A percentile compares a stretch with the other conserved stretches of the same genome.
These are phyloP conservation scores for Aldabrachelys gigantea DNA, from an alignment of 2,113 vertebrate species.

Conservation along the genomic window DNA sequence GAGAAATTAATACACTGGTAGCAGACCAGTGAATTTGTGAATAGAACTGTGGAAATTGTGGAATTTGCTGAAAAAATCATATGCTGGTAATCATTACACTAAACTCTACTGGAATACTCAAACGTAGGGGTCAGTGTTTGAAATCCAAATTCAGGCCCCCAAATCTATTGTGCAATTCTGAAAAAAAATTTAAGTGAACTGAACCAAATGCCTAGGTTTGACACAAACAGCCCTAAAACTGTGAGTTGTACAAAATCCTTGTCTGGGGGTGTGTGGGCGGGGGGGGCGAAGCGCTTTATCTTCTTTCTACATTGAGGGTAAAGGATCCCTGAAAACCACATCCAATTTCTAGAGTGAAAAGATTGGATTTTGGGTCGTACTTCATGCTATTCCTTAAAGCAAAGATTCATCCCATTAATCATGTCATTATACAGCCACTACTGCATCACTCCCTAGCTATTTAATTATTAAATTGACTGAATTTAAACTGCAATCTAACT, in stretches of 20 bases:
- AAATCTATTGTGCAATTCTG: background rate
- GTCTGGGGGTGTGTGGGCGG: too few relatives aligned
- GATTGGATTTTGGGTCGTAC: background rate
- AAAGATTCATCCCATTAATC: background rate
- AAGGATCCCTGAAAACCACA: background rate
- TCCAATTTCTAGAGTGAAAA: background rate
- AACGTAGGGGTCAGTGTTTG: background rate
- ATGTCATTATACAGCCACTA: background rate
- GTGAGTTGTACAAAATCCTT: background rate
- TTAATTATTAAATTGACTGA: background rate
- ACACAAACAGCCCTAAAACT: background rate
- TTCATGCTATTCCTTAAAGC: background rate
- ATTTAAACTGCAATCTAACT: background rate
- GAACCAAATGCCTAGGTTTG: background rate
- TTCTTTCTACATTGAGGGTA: too few relatives aligned
- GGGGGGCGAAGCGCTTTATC: too few relatives aligned
- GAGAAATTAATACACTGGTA: rapidly evolving
- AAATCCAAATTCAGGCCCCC: background rate
- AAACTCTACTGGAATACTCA: background rate
- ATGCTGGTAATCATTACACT: background rate
- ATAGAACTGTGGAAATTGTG: rapidly evolving
- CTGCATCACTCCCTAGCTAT: background rate
- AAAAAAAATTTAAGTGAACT: rapidly evolving
- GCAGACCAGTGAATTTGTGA: rapidly evolving
- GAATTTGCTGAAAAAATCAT: background rate